These are phyloP conservation scores for Furcifer pardalis DNA, from an alignment of 2,797 vertebrate species.

Conservation along the genomic window DNA sequence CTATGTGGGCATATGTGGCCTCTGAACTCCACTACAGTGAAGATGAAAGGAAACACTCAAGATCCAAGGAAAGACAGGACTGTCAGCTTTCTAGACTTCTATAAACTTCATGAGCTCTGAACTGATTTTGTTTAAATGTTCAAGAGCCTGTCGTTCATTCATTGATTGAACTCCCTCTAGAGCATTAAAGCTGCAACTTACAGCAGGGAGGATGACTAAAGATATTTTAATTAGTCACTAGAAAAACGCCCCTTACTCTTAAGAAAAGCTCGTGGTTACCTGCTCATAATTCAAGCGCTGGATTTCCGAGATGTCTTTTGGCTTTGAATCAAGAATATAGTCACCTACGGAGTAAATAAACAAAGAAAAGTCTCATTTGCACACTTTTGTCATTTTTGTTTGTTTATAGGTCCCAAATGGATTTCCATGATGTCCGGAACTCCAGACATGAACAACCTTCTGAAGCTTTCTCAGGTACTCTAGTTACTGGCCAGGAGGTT, in stretches of 20 bases:
- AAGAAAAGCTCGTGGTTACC: conserved; percentile 75
- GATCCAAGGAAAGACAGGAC: too few species aligned
- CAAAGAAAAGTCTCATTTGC: conserved; percentile 36
- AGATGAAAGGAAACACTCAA: too few species aligned
- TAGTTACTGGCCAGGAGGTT: too few species aligned
- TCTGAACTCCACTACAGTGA: too few species aligned
- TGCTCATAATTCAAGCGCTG: conserved; percentile 98
- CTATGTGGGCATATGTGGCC: too few species aligned
- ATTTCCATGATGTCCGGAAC: too few species aligned
- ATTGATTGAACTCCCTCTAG: background rate
- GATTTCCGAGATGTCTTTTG: conserved; percentile 98
- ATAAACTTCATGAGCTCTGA: too few species aligned
- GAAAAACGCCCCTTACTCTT: background rate
- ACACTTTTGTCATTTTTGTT: background rate
- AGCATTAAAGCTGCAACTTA: background rate
- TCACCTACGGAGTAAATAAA: conserved; percentile 85
- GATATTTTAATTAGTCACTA: background rate
- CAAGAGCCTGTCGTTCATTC: too few species aligned
- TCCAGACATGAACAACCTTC: too few species aligned
- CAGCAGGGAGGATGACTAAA: background rate
- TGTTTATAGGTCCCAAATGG: too few species aligned
- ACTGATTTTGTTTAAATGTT: background rate
- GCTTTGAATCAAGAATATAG: conserved; percentile 97
- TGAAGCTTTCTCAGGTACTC: too few species aligned
- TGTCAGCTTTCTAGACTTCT: too few species aligned